Evolutionary conservation across 2,888 invertebrate genomes (phyloP).

Genomic region (Chloroclysta siterata): DNA sequence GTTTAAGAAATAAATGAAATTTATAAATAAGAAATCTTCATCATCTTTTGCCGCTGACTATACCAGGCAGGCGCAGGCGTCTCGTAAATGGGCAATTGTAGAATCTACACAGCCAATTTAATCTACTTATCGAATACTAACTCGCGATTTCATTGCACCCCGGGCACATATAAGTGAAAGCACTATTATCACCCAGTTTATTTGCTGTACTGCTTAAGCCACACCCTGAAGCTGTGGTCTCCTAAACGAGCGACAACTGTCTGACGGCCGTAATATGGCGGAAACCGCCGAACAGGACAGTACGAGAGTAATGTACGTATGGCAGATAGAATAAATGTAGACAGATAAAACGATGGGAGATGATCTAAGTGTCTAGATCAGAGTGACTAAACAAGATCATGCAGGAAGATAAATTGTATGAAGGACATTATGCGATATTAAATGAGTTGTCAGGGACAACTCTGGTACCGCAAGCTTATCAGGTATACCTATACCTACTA

Average conservation of each 20-base stretch:
- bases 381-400: too few species aligned
- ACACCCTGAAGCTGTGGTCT: slow-evolving; percentile 13
- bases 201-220: slow-evolving; percentile 14
- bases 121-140: slow-evolving; percentile 20
- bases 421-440: too few species aligned
- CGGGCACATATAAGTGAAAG: slow-evolving; percentile 47
- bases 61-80: too few species aligned
- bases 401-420: too few species aligned
- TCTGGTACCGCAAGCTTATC: too few species aligned
- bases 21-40: too few species aligned
- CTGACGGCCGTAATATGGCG: not conserved
- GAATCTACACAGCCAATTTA: slow-evolving; percentile 1
- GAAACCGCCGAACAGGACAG: not conserved
- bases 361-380: too few species aligned
- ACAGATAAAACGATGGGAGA: not conserved
- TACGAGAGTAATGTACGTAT: too few species aligned
- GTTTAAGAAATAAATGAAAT: too few species aligned
- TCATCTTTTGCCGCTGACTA: too few species aligned
- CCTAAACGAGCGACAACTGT: not conserved
- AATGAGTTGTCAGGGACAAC: too few species aligned
- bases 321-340: not conserved
- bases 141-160: slow-evolving; percentile 33
- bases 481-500: too few species aligned
- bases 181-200: slow-evolving; percentile 46
- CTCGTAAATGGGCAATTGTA: not conserved